Conservation (phyloP, 2,797 vertebrate genomes). For the Tympanoctomys barrerae region DNA sequence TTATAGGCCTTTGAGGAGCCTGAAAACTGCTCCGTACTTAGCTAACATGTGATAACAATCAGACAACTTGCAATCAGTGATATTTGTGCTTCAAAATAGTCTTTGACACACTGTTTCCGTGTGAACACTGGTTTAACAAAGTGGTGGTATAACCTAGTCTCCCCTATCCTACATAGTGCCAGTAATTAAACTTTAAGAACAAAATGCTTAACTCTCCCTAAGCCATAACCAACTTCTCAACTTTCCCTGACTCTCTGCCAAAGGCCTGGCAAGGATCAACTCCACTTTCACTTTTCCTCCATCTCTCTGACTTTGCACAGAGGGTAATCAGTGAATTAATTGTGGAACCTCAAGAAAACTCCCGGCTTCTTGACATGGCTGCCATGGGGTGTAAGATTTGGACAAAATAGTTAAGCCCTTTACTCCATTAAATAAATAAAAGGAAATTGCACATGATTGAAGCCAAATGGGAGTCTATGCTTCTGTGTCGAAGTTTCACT, state of each 20-base stretch:
- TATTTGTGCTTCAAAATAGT: conserved; percentile 56
- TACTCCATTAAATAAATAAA: conserved; percentile 79
- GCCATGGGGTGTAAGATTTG: conserved; percentile 80
- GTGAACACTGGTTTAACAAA: conserved; percentile 16
- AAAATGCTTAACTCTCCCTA: conserved; percentile 2
- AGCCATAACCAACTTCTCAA: conserved; percentile 3
- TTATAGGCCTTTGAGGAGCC: neutral
- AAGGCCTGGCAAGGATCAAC: conserved; percentile 58
- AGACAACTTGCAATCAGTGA: conserved; percentile 23
- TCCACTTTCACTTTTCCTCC: conserved; percentile 73
- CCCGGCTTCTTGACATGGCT: conserved; percentile 78
- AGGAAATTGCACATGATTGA: conserved; percentile 83
- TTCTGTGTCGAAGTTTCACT: conserved; percentile 56
- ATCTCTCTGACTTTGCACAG: conserved; percentile 58
- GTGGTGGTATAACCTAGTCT: neutral
- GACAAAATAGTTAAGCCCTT: conserved; percentile 84
- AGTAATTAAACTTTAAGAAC: conserved; percentile 49
- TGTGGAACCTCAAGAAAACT: conserved; percentile 80
- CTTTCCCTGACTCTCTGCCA: conserved; percentile 59
- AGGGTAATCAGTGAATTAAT: conserved; percentile 64
- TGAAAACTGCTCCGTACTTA: neutral
- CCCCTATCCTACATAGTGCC: neutral
- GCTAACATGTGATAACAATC: conserved; percentile 14
- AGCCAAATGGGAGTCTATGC: conserved; percentile 80
- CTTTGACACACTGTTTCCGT: conserved; percentile 47